Percentiles rank a stretch among this genome's conserved stretches.
phyloP scores from a whole-genome alignment of 2,888 invertebrate genomes.

The Lapara coniferarum region DNA sequence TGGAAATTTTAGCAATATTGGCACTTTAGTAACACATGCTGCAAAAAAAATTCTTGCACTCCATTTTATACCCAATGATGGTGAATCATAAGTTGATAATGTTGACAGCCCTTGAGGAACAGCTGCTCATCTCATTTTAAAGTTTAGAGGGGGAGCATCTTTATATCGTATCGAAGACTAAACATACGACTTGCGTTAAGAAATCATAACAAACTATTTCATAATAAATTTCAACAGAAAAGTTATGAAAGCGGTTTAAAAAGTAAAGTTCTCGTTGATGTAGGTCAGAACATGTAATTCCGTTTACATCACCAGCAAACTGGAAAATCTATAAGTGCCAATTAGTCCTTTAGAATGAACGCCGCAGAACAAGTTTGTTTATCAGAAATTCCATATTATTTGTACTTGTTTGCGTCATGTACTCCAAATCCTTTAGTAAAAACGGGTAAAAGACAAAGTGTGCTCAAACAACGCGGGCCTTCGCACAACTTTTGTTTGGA shows the following conservation, averaged over 20 bases:
- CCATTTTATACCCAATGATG: conserved; percentile 1
- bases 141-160: background rate
- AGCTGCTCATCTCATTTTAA: conserved; percentile 13
- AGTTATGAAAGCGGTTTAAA: no score
- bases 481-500: conserved; percentile 75
- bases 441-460: conserved; percentile 54
- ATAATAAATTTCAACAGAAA: no score
- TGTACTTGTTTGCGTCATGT: conserved; percentile 25
- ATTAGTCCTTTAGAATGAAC: background rate
- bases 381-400: conserved; percentile 25
- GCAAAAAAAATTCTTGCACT: background rate
- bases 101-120: background rate
- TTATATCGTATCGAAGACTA: background rate
- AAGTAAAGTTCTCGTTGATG: background rate
- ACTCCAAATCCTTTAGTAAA: conserved; percentile 44
- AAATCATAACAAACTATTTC: no score
- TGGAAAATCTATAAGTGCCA: background rate
- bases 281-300: background rate
- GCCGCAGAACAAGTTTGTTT: conserved; percentile 21
- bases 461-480: conserved; percentile 52
- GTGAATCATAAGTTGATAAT: conserved; percentile 4
- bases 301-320: background rate
- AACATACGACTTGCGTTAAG: no score
- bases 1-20: conserved; percentile 9
- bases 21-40: conserved; percentile 4